Percentiles rank a stretch among this genome's conserved stretches.
phyloP scores from a whole-genome alignment of 1,140 invertebrate species.

The Sitodiplosis mosellana region DNA sequence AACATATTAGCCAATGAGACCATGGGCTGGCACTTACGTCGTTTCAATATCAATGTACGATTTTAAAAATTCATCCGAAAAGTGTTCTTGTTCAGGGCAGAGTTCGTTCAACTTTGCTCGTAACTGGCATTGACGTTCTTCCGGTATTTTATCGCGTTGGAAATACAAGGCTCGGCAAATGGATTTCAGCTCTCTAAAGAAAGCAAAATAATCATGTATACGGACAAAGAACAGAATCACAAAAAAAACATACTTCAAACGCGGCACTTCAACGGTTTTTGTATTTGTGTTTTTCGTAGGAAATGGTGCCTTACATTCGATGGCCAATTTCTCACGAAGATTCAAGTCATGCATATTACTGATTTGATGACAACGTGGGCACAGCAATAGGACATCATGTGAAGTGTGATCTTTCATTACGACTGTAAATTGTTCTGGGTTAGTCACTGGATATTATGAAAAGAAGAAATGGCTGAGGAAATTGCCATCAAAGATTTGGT shows the following conservation, averaged over 20 bases:
- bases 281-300: conserved; percentile 11
- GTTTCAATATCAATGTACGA: neutral
- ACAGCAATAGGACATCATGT: conserved; percentile 64
- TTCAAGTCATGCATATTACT: conserved; percentile 49
- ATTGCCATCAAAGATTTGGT: neutral
- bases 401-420: conserved; percentile 68
- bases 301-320: conserved; percentile 42
- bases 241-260: conserved; percentile 10
- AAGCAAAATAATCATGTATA: too few species aligned
- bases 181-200: conserved; percentile 35
- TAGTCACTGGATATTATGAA: too few species aligned
- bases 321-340: conserved; percentile 39
- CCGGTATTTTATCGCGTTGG: conserved; percentile 31
- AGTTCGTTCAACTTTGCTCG: conserved; percentile 27
- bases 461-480: too few species aligned
- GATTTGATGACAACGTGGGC: conserved; percentile 48
- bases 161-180: conserved; percentile 44
- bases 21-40: neutral
- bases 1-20: neutral
- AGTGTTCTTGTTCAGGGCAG: conserved; percentile 13
- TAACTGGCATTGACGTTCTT: conserved; percentile 29
- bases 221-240: too few species aligned
- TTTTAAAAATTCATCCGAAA: conserved; percentile 1
- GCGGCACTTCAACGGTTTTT: conserved; percentile 21
- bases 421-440: conserved; percentile 26